Percentiles rank a stretch among this genome's conserved stretches.
Evolutionary conservation across 2,113 vertebrate species (phyloP).

Genomic region (Archilochus colubris): DNA sequence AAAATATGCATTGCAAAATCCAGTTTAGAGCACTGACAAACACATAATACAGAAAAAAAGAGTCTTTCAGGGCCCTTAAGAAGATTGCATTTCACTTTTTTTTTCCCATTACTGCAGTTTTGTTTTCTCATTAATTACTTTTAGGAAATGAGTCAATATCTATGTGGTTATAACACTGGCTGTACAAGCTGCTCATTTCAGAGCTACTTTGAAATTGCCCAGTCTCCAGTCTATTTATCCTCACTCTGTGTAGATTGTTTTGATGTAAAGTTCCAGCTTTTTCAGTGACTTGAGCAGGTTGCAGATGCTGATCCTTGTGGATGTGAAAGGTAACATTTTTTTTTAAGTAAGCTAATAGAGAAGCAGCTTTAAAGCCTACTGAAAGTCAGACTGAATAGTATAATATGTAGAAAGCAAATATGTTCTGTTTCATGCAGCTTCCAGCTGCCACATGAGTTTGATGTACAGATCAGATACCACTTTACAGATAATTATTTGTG

Average conservation of each 20-base stretch:
- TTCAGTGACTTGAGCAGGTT: neutral
- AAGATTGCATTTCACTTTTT: neutral
- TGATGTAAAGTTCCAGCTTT: neutral
- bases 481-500: neutral
- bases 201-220: neutral
- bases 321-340: neutral
- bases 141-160: neutral
- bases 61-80: neutral
- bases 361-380: neutral
- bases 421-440: neutral
- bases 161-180: neutral
- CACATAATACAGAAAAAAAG: neutral
- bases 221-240: neutral
- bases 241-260: neutral
- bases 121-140: neutral
- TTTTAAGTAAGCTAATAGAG: neutral
- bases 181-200: neutral
- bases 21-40: neutral
- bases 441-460: neutral
- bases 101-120: neutral
- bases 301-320: neutral
- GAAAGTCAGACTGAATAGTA: neutral
- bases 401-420: neutral
- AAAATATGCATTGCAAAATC: conserved; percentile 4
- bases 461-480: neutral